Conservation (phyloP, 1,140 invertebrate genomes). For the Aphelenchoides fujianensis region DNA sequence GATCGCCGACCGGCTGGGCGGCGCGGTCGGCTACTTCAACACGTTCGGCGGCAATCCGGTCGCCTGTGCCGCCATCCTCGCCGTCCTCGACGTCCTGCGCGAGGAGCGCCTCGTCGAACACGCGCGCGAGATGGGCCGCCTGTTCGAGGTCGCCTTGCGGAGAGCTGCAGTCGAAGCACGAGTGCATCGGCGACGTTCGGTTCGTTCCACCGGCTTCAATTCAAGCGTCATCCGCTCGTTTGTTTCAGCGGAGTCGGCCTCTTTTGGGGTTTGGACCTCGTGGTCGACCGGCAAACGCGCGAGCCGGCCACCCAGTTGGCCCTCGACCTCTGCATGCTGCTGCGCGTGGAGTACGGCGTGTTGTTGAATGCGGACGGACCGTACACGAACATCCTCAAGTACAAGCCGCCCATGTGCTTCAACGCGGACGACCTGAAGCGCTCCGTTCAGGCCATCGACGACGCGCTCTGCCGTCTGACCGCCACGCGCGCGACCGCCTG, state of each 20-base stretch:
- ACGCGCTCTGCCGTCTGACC: constrained; percentile 36
- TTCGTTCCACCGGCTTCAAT: too few relatives aligned
- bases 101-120: constrained; percentile 79
- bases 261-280: constrained; percentile 89
- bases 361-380: constrained; percentile 89
- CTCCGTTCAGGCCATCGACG: constrained; percentile 36
- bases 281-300: constrained; percentile 73
- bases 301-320: constrained; percentile 80
- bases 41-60: constrained; percentile 95
- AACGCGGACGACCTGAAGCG: constrained; percentile 41
- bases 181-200: constrained; percentile 73
- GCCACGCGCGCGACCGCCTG: neutral
- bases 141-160: constrained; percentile 73
- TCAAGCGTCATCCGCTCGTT: too few relatives aligned
- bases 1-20: constrained; percentile 83
- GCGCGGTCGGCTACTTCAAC: constrained; percentile 95
- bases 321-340: constrained; percentile 71
- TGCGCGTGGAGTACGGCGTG: constrained; percentile 75
- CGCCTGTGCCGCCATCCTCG: constrained; percentile 88
- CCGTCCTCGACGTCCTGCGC: constrained; percentile 88
- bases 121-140: constrained; percentile 76
- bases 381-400: constrained; percentile 85
- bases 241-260: constrained; percentile 85
- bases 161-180: constrained; percentile 73
- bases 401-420: constrained; percentile 96